phyloP scores from a whole-genome alignment of 2,113 vertebrate species.

The Mugil cephalus region DNA sequence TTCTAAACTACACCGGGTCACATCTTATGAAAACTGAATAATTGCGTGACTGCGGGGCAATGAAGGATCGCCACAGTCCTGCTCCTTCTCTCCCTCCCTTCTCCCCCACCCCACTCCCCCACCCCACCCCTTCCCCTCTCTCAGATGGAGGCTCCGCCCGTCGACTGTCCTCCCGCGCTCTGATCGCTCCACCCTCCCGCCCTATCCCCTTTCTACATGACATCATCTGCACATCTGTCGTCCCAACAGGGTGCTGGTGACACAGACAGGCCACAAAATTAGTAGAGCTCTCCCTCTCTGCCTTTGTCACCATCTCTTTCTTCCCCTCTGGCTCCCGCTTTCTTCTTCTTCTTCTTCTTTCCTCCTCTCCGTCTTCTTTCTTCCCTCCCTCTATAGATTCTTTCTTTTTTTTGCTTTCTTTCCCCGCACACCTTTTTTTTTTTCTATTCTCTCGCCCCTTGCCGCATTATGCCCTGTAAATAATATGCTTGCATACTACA shows the following conservation, averaged over 20 bases:
- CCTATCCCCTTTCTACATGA: conserved; percentile 82
- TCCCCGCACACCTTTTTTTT: not conserved
- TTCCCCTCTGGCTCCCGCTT: conserved; percentile 25
- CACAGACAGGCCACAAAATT: conserved; percentile 79
- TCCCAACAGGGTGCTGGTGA: conserved; percentile 83
- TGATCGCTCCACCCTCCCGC: conserved; percentile 66
- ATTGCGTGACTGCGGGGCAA: conserved; percentile 55
- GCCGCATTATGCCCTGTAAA: conserved; percentile 45
- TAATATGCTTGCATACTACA: conserved; percentile 27
- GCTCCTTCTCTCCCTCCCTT: conserved; percentile 41
- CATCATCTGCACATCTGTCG: conserved; percentile 87
- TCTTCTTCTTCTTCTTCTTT: conserved; percentile 25
- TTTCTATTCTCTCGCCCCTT: not conserved
- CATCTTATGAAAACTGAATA: conserved; percentile 57
- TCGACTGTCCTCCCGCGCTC: conserved; percentile 75
- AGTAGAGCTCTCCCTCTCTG: conserved; percentile 61
- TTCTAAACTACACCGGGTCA: conserved; percentile 21
- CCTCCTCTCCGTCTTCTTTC: not conserved
- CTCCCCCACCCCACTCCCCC: conserved; percentile 11
- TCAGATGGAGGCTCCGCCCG: conserved; percentile 64
- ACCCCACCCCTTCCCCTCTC: conserved; percentile 38
- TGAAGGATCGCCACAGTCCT: conserved; percentile 48
- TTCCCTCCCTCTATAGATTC: not conserved
- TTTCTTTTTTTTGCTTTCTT: conserved; percentile 18
- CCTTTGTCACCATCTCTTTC: conserved; percentile 52